A percentile compares a stretch with the other conserved stretches of the same genome.
Evolutionary conservation across 2,797 vertebrate genomes (phyloP).

Genomic region (Acestrorhynchus altus): DNA sequence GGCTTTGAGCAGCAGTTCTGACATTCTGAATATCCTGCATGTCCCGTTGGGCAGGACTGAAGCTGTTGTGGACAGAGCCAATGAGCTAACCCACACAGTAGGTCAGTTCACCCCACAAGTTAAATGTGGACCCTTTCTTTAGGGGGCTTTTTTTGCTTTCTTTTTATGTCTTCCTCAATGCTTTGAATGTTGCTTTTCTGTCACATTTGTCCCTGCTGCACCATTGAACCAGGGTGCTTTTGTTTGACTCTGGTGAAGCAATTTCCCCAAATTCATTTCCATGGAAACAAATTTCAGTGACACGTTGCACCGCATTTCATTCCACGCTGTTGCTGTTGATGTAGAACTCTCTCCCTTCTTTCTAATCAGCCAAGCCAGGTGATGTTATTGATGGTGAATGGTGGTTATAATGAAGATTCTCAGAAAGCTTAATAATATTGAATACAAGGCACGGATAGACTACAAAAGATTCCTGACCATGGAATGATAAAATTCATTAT

Average conservation of each 20-base stretch:
- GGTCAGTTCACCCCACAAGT: slow-evolving; percentile 1
- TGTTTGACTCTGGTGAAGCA: neutral
- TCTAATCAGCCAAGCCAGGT: too few species aligned
- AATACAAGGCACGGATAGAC: too few species aligned
- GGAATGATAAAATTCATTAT: too few species aligned
- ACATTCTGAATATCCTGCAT: slow-evolving; percentile 7
- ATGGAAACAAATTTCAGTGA: slow-evolving; percentile 3
- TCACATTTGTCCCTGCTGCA: neutral
- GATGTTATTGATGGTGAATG: too few species aligned
- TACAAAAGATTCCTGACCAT: too few species aligned
- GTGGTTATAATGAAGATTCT: too few species aligned
- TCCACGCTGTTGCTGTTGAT: neutral
- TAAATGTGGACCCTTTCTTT: neutral
- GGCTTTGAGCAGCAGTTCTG: slow-evolving; percentile 5
- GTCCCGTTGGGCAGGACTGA: slow-evolving; percentile 30
- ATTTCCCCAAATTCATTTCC: slow-evolving; percentile 10
- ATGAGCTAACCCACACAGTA: neutral
- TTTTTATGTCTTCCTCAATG: slow-evolving; percentile 28
- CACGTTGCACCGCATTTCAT: neutral
- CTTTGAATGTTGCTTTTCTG: slow-evolving; percentile 29
- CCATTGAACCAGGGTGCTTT: slow-evolving; percentile 7
- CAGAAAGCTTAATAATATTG: neutral
- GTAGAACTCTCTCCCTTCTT: neutral
- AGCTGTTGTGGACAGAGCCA: slow-evolving; percentile 3
- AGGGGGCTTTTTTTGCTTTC: neutral